Conservation (phyloP, 2,888 invertebrate species). For the Harpalus rubripes region DNA sequence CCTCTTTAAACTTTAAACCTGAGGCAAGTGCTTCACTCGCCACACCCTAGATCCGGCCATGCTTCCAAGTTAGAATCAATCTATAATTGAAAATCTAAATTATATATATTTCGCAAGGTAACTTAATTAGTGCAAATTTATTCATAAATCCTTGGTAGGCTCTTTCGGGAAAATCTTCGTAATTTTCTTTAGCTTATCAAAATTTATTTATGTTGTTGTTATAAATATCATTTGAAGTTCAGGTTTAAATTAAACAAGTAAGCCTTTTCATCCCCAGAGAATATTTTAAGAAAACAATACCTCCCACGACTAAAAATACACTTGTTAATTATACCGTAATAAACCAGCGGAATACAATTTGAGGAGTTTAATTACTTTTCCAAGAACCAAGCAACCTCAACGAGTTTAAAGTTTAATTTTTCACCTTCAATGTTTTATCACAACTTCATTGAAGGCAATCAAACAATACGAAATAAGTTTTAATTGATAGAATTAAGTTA, state of each 20-base stretch:
- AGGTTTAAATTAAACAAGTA: background rate
- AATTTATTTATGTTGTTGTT: background rate
- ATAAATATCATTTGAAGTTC: background rate
- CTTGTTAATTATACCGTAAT: slow-evolving; percentile 46
- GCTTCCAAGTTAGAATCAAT: too few relatives aligned
- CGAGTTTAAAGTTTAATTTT: slow-evolving; percentile 48
- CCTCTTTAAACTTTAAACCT: too few relatives aligned
- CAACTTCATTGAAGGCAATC: background rate
- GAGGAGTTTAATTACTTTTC: slow-evolving; percentile 52
- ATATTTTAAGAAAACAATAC: background rate
- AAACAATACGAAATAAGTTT: background rate
- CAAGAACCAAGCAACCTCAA: background rate
- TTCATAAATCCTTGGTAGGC: background rate
- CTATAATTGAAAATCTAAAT: too few relatives aligned
- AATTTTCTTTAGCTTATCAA: background rate
- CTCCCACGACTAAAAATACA: slow-evolving; percentile 21
- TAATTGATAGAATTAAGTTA: background rate
- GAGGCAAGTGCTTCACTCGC: too few relatives aligned
- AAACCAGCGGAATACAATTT: slow-evolving; percentile 55
- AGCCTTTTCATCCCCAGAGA: background rate
- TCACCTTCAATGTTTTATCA: slow-evolving; percentile 36
- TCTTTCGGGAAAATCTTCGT: background rate
- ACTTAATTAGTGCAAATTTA: background rate
- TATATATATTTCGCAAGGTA: background rate
- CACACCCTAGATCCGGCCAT: too few relatives aligned